Evolutionary conservation across 92 coral and sea anemone genomes (phyloP).

Genomic region (Zoanthus solanderi): DNA sequence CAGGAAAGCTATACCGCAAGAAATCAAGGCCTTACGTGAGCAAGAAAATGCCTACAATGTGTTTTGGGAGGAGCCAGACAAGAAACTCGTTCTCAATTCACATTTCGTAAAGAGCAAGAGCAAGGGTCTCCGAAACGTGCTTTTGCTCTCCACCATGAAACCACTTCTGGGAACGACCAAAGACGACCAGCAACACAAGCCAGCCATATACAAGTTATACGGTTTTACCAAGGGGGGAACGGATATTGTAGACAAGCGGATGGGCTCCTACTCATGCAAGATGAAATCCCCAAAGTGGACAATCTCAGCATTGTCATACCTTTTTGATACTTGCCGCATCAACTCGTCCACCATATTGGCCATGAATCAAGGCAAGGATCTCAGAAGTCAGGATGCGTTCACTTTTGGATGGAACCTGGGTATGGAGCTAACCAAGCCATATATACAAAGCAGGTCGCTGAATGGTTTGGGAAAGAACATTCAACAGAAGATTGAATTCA

Average conservation of each 20-base stretch:
- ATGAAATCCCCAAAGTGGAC: no score
- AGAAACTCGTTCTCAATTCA: not conserved
- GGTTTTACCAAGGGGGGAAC: not conserved
- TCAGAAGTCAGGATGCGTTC: no score
- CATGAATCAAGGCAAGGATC: not conserved
- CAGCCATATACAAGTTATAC: no score
- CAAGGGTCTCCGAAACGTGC: conserved; percentile 24
- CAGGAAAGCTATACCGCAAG: conserved; percentile 30
- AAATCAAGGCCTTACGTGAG: conserved; percentile 8
- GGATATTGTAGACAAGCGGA: not conserved
- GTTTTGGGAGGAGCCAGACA: not conserved
- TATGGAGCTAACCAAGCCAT: conserved; percentile 8
- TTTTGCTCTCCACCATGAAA: conserved; percentile 40
- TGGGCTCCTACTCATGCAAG: no score
- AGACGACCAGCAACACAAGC: no score
- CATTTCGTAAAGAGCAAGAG: conserved; percentile 13
- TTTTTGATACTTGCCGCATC: not conserved
- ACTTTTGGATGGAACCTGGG: no score
- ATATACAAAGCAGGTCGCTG: not conserved
- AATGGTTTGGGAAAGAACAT: conserved; percentile 16
- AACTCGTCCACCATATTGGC: not conserved
- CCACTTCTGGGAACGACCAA: conserved; percentile 19
- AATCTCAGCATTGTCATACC: no score
- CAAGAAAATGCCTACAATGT: not conserved
- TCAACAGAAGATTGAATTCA: not conserved